These are phyloP conservation scores for Epinephelus malabaricus DNA, from an alignment of 2,797 vertebrate genomes.

Conservation along the genomic window DNA sequence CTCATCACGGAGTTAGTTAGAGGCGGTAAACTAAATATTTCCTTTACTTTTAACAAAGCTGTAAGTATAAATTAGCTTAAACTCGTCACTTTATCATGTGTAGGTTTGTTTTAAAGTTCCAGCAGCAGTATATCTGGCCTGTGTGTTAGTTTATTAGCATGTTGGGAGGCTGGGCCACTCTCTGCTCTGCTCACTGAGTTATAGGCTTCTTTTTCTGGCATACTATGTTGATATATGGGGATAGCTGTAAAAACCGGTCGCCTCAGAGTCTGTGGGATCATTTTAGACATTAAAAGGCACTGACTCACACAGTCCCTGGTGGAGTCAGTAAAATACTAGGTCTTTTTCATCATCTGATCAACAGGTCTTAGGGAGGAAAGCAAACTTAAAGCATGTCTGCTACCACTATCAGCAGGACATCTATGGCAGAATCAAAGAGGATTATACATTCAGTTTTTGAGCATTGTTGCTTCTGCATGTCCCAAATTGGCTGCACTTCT, in stretches of 20 bases:
- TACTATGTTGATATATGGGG: background rate
- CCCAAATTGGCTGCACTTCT: constrained; percentile 44
- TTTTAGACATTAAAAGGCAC: constrained; percentile 2
- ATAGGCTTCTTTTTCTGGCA: constrained; percentile 19
- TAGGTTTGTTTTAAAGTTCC: constrained; percentile 1
- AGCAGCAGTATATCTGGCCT: constrained; percentile 25
- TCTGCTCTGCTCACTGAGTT: constrained; percentile 10
- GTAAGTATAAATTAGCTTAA: background rate
- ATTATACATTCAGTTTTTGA: background rate
- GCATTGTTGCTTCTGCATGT: constrained; percentile 22
- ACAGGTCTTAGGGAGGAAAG: constrained; percentile 3
- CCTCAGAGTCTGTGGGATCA: background rate
- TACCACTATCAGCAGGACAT: background rate
- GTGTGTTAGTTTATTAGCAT: constrained; percentile 10
- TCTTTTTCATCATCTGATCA: constrained; percentile 41
- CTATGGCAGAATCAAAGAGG: background rate
- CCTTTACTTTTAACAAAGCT: background rate
- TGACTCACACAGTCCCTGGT: constrained; percentile 17
- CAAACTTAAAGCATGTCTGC: background rate
- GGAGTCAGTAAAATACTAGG: background rate
- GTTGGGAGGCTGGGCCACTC: constrained; percentile 18
- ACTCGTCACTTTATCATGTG: background rate
- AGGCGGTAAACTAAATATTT: background rate
- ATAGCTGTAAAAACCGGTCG: constrained; percentile 18
- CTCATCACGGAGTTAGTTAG: background rate